Evolutionary conservation across 2,888 invertebrate species (phyloP).

Genomic region (Myopa tessellatipennis): DNA sequence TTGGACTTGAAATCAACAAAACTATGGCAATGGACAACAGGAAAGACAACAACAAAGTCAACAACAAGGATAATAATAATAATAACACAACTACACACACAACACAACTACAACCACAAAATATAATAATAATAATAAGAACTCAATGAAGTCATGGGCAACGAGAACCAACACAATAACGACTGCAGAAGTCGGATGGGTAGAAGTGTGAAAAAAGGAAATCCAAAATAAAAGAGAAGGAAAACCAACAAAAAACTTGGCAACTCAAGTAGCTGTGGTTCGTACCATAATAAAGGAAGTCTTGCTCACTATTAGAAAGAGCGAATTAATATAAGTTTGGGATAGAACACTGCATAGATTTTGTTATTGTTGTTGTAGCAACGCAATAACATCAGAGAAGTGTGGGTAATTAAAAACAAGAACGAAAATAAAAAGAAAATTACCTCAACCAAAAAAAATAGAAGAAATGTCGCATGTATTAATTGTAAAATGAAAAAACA

Average conservation of each 20-base stretch:
- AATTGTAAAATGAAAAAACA: too few relatives aligned
- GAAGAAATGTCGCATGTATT: not conserved
- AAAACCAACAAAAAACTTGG: not conserved
- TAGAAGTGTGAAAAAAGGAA: not conserved
- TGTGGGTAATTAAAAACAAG: not conserved
- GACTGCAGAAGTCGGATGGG: slow-evolving; percentile 37
- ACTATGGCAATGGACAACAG: slow-evolving; percentile 4
- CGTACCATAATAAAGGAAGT: not conserved
- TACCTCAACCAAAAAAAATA: not conserved
- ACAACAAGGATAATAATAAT: slow-evolving; percentile 10
- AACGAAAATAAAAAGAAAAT: not conserved
- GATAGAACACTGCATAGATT: not conserved
- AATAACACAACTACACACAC: not conserved
- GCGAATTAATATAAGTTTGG: not conserved
- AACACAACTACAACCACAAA: not conserved
- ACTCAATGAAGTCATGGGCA: slow-evolving; percentile 43
- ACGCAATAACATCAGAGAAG: not conserved
- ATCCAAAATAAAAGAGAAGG: not conserved
- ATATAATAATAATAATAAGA: slow-evolving; percentile 1
- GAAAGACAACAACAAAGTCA: slow-evolving; percentile 13
- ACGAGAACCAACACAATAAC: slow-evolving; percentile 38
- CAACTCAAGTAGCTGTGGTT: slow-evolving; percentile 1
- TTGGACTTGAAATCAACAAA: not conserved
- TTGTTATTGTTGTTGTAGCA: not conserved
- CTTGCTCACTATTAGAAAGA: not conserved